Base-by-base conservation (phyloP, 2,888 invertebrate species). In the Ormyrus pomaceus region DNA sequence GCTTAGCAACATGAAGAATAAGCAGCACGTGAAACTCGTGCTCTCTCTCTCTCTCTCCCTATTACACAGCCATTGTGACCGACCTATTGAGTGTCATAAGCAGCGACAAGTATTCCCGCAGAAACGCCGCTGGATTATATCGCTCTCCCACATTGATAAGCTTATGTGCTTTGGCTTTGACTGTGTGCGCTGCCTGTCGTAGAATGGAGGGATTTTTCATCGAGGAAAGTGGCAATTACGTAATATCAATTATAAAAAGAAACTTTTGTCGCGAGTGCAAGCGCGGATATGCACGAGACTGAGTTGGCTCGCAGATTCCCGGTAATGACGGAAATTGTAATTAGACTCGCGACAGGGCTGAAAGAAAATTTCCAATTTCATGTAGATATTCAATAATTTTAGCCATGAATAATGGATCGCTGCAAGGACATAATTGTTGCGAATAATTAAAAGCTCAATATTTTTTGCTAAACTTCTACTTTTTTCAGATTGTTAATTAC, bases 1-100 rank as follows among this genome's bases (percentile, higher is more conserved):
- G 76, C 83, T 82, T 78, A 69, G 73, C 77, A 81, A 72, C 77
- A 65, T 48, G 68, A 75, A 66, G 74, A 65, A 72, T 65, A 74
- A 71, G 65, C 34, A 34, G 34, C 61, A 56, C 61, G 46, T 51
- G 50, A 51, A 70, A 71, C 68, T 46, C 48, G 51, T 7, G 45
- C 46, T 11, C 55, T 13, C 13, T 7, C 45, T 64, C 68, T 34
- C 34, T 34, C 34, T 34, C 34, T 34, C 13, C 4, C 45, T 64
- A 55, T 34, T 34, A 3, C 46, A 6, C 46, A 45, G 59, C 78
- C 71, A 81, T 81, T 81, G 79, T 79, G 55, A 61, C 34, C 50
- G 48, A 19, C 19, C 81, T 78, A 79, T 75, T 81, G 78, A 81
- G 61, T 64, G 64, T 81, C 62, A 61, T 80, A 80, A 77, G 76